These are phyloP conservation scores for Henricia sp. DNA, from an alignment of 53 echinoderm and acorn worm genomes.

Conservation along the genomic window DNA sequence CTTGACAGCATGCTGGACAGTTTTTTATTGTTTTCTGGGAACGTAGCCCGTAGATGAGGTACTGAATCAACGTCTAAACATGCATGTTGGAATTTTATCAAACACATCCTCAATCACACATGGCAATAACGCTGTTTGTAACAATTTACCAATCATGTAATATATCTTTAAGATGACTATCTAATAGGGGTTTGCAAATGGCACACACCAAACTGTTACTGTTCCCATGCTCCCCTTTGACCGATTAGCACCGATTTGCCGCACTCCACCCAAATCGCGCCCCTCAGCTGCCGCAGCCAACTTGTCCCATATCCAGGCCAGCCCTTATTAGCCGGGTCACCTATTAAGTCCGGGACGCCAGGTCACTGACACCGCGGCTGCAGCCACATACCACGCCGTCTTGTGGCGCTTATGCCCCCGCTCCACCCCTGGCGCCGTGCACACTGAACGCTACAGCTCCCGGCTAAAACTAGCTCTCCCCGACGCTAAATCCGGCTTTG, in stretches of 20 bases:
- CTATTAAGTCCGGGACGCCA: constrained; percentile 6
- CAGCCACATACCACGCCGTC: constrained; percentile 16
- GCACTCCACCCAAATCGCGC: constrained; percentile 38
- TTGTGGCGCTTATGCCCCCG: neutral
- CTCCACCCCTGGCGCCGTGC: neutral
- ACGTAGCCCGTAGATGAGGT: too few species aligned
- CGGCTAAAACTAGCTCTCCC: too few species aligned
- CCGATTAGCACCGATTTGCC: constrained; percentile 16
- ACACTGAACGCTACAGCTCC: neutral
- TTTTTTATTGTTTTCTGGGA: too few species aligned
- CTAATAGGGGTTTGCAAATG: neutral
- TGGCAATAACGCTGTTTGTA: too few species aligned
- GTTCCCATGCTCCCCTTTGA: neutral
- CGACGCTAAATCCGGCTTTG: neutral
- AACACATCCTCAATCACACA: too few species aligned
- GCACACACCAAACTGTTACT: neutral
- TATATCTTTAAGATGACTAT: too few species aligned
- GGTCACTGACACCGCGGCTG: constrained; percentile 37
- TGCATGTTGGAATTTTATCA: too few species aligned
- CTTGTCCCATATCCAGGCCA: constrained; percentile 45
- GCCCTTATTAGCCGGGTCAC: constrained; percentile 25
- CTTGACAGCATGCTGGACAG: too few species aligned
- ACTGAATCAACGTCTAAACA: too few species aligned
- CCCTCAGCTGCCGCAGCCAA: too few species aligned
- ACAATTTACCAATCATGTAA: too few species aligned